These are phyloP conservation scores for Mormoops blainvillei DNA, from an alignment of 2,113 vertebrate genomes.

Conservation along the genomic window DNA sequence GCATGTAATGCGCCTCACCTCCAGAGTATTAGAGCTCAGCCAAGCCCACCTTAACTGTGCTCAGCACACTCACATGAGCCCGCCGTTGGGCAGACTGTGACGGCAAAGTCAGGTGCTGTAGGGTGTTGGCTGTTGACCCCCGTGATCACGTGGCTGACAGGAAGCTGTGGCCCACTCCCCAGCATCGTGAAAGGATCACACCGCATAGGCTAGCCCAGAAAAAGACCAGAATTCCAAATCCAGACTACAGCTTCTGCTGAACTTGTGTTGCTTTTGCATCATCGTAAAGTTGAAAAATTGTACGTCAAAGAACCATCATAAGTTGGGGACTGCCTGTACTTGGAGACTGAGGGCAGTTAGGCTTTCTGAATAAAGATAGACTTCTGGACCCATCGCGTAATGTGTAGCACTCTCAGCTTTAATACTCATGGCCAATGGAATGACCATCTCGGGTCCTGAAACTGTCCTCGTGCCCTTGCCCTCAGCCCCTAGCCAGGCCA, in stretches of 20 bases:
- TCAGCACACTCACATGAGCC: background rate
- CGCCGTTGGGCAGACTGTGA: background rate
- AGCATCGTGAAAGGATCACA: background rate
- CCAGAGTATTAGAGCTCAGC: background rate
- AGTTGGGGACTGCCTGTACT: background rate
- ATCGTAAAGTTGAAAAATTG: too few relatives aligned
- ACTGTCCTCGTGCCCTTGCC: background rate
- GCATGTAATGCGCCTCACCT: background rate
- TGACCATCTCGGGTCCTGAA: rapidly evolving
- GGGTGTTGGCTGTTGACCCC: background rate
- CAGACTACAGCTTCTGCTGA: background rate
- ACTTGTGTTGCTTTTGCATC: background rate
- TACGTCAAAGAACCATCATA: background rate
- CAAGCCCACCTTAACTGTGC: background rate
- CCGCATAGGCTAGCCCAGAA: background rate
- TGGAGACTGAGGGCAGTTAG: too few relatives aligned
- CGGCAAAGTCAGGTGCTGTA: background rate
- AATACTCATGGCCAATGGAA: background rate
- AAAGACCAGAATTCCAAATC: background rate
- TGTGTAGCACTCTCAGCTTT: rapidly evolving
- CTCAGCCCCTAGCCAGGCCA: background rate
- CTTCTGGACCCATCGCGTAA: rapidly evolving
- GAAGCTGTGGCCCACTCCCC: background rate
- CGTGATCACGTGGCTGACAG: too few relatives aligned
- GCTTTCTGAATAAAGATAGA: rapidly evolving